Conservation (phyloP, 2,888 invertebrate species). For the Seira ritae region DNA sequence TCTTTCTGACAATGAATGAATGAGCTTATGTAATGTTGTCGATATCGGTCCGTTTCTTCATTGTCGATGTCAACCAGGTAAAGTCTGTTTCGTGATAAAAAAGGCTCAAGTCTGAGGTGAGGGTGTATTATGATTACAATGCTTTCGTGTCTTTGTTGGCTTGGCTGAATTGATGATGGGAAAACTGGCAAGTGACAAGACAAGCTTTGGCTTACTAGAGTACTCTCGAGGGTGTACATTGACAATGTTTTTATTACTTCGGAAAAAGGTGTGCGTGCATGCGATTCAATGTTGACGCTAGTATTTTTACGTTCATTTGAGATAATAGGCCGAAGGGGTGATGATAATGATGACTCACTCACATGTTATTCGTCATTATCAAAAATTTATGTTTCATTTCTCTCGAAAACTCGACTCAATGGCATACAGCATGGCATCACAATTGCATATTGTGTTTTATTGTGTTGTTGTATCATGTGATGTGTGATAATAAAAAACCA, state of each 20-base stretch:
- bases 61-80: too few species aligned
- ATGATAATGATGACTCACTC: neutral
- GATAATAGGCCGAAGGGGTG: neutral
- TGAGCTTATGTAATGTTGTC: too few species aligned
- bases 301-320: neutral
- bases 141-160: too few species aligned
- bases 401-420: neutral
- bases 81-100: too few species aligned
- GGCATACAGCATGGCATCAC: neutral
- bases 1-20: too few species aligned
- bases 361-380: constrained; percentile 7
- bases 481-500: neutral
- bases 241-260: neutral
- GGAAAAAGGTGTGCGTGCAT: neutral
- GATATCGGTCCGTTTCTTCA: too few species aligned
- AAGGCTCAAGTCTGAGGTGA: too few species aligned
- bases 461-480: too few species aligned
- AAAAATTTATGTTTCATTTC: neutral
- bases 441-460: too few species aligned
- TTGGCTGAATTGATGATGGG: neutral
- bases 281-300: neutral
- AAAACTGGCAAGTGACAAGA: constrained; percentile 14
- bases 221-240: neutral
- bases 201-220: neutral
- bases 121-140: too few species aligned